Conservation (phyloP, 2,888 invertebrate species). For the Labia minor region DNA sequence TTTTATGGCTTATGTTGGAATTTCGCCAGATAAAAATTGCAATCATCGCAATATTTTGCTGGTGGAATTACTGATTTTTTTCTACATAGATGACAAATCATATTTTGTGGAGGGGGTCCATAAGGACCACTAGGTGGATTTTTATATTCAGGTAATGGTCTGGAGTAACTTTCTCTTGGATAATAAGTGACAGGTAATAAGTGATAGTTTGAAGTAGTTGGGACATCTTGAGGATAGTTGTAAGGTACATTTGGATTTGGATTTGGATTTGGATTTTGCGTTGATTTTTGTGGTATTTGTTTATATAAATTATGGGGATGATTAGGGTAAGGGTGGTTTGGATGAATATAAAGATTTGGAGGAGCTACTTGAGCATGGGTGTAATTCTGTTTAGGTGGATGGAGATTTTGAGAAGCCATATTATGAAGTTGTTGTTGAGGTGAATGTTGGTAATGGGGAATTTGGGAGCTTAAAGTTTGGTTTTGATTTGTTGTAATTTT, state of each 20-base stretch:
- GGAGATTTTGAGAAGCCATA: slow-evolving; percentile 15
- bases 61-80: slow-evolving; percentile 71
- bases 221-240: not conserved
- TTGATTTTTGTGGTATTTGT: slow-evolving; percentile 13
- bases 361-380: no score
- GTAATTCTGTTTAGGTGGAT: not conserved
- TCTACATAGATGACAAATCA: slow-evolving; percentile 72
- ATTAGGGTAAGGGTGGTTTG: not conserved
- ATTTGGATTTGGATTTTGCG: not conserved
- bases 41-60: slow-evolving; percentile 76
- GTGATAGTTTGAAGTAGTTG: no score
- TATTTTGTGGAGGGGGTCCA: not conserved
- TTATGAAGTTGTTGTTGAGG: slow-evolving; percentile 18
- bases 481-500: not conserved
- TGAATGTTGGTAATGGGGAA: slow-evolving; percentile 8
- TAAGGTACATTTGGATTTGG: not conserved
- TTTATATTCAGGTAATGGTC: not conserved
- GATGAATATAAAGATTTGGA: no score
- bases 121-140: slow-evolving; percentile 7
- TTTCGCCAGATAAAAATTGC: slow-evolving; percentile 84
- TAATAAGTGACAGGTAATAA: no score
- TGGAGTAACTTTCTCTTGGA: not conserved
- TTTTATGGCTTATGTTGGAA: slow-evolving; percentile 55
- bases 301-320: slow-evolving; percentile 15
- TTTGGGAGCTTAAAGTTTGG: not conserved